Conservation (phyloP, 2,113 vertebrate genomes). For the Xiphias gladius region DNA sequence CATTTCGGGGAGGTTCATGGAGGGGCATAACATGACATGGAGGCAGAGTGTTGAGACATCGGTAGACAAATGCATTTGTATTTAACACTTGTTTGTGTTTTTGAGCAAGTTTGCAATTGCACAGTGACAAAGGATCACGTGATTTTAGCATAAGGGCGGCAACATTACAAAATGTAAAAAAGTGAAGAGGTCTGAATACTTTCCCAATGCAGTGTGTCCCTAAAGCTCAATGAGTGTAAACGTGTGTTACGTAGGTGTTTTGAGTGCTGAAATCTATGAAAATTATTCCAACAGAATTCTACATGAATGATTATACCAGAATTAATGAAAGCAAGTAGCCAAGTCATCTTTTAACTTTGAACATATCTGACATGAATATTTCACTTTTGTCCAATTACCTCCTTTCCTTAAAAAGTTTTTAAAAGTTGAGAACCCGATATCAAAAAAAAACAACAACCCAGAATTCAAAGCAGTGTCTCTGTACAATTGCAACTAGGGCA, state of each 20-base stretch:
- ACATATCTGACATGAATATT: constrained; percentile 32
- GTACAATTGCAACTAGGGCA: constrained; percentile 25
- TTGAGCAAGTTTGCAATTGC: background rate
- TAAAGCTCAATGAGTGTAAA: background rate
- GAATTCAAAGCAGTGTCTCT: constrained; percentile 25
- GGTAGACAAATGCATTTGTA: constrained; percentile 1
- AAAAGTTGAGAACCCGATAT: constrained; percentile 23
- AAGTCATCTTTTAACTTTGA: constrained; percentile 9
- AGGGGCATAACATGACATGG: background rate
- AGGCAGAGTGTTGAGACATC: background rate
- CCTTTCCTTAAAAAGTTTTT: constrained; percentile 18
- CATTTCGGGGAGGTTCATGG: background rate
- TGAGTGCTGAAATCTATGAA: background rate
- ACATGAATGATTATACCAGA: background rate
- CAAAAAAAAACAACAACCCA: background rate
- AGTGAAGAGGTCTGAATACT: too few relatives aligned
- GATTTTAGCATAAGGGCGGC: background rate
- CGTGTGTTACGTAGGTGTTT: background rate
- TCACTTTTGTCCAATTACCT: constrained; percentile 40
- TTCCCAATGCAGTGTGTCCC: too few relatives aligned
- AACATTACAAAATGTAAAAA: too few relatives aligned
- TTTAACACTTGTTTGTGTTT: background rate
- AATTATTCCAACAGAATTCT: background rate
- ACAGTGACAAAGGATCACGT: background rate
- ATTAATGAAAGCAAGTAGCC: background rate